Evolutionary conservation across 2,888 invertebrate genomes (phyloP), one percentile per base, ranked within the genome.

Genomic region (Pammene aurita): DNA sequence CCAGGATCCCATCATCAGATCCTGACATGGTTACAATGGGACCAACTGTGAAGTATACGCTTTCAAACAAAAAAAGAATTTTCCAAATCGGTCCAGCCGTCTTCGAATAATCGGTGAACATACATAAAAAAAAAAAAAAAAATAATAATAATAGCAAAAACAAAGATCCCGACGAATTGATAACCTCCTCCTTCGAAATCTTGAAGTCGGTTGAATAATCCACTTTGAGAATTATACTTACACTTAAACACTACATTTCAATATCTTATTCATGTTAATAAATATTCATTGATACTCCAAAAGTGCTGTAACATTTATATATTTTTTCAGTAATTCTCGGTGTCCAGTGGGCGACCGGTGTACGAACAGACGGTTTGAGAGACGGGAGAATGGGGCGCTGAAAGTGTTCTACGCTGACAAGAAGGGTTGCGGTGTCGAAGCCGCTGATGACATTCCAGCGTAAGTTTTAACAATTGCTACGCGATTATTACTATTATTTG

Each of bases 321-420:
- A 10, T 61, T 67, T 38, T 76, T 94, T 94, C 91, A 97, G 99
- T 93, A 98, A 98, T 13, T 94, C 96, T 6, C 94, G 97, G 78
- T 99, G 99, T 90, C 95, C 96, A 63, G 96, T 98, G 48, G 96
- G 96, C 6, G 96, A 97, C 64, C 94, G 96, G 70, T 99, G 99
- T 93, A 97, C 98, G 0, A 99, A 99, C 84, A 97, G 97, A 89
- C 94, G 97, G 73, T 99, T 99, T 88, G 98, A 98, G 85, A 96
- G 96, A 86, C 95, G 94, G 73, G 95, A 97, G 74, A 97, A 97
- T 92, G 96, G 97, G 0, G 94, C 95, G 26, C 95, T 98, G 58
- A 96, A 96, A 81, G 96, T 97, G n/a, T 96, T 97, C 83, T 95
- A 95, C 84, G 98, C 99, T 5, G 97, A 97, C 63, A 97, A 96